phyloP scores from a whole-genome alignment of 1,140 invertebrate species.

The Helicoverpa armigera region DNA sequence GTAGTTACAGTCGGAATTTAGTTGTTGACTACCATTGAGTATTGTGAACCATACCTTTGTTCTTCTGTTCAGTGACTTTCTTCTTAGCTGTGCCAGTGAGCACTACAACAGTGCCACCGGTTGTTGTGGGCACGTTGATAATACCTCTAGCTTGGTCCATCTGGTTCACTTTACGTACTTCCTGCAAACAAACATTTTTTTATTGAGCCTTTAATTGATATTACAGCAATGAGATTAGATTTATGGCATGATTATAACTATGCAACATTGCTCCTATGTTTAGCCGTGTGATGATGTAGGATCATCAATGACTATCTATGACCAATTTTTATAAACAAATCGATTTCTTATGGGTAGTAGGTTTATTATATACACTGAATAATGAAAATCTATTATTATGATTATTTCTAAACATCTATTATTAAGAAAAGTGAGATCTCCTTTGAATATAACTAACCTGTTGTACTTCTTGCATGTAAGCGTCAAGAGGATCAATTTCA shows the following conservation, averaged over 20 bases:
- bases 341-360: too few relatives aligned
- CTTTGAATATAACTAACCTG: conserved; percentile 63
- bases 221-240: too few relatives aligned
- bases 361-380: too few relatives aligned
- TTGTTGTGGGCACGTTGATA: conserved; percentile 83
- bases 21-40: neutral
- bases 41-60: conserved; percentile 86
- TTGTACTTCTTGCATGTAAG: conserved; percentile 95
- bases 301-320: too few relatives aligned
- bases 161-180: conserved; percentile 97
- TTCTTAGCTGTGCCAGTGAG: conserved; percentile 97
- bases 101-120: conserved; percentile 88
- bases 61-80: conserved; percentile 91
- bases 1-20: neutral
- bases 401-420: too few relatives aligned
- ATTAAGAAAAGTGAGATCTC: too few relatives aligned
- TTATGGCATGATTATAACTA: too few relatives aligned
- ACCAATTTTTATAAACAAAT: too few relatives aligned
- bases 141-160: conserved; percentile 87
- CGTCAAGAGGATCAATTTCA: conserved; percentile 98
- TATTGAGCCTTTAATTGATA: neutral
- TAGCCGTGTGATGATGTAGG: too few relatives aligned
- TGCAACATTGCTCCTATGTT: too few relatives aligned
- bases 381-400: too few relatives aligned
- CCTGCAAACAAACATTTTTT: conserved; percentile 83